Evolutionary conservation across 2,797 vertebrate genomes (phyloP).

Genomic region (Fistularia tabacaria): DNA sequence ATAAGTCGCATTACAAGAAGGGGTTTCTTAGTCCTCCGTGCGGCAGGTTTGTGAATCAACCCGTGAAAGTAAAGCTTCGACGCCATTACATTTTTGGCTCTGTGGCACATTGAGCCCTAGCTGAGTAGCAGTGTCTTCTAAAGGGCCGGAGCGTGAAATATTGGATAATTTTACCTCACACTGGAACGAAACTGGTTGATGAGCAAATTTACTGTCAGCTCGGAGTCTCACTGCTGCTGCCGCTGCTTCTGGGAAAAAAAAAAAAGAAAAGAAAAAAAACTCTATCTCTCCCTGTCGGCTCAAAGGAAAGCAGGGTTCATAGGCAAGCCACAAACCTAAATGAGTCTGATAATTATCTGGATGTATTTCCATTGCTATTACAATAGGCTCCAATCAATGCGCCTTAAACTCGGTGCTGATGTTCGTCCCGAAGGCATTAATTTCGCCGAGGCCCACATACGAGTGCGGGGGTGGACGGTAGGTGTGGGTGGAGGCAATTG

Average conservation of each 20-base stretch:
- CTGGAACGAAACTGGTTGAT: slow-evolving; percentile 64
- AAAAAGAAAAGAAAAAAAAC: neutral
- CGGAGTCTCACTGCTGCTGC: slow-evolving; percentile 29
- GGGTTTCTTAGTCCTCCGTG: neutral
- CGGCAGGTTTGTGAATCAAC: neutral
- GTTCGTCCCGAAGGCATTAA: slow-evolving; percentile 53
- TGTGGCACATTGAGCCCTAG: slow-evolving; percentile 21
- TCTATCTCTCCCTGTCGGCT: neutral
- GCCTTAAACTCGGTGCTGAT: slow-evolving; percentile 33
- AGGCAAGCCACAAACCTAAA: slow-evolving; percentile 43
- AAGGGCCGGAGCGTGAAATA: slow-evolving; percentile 61
- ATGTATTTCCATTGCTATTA: slow-evolving; percentile 63
- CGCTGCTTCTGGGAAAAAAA: slow-evolving; percentile 1
- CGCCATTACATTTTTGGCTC: slow-evolving; percentile 22
- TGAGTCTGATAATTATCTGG: slow-evolving; percentile 62
- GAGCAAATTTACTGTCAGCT: slow-evolving; percentile 62
- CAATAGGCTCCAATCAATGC: slow-evolving; percentile 58
- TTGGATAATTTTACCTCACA: slow-evolving; percentile 60
- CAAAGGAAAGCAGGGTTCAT: slow-evolving; percentile 32
- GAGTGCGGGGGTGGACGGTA: slow-evolving; percentile 51
- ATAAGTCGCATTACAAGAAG: neutral
- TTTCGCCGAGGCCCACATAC: slow-evolving; percentile 47
- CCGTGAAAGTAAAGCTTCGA: slow-evolving; percentile 20
- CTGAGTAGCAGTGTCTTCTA: slow-evolving; percentile 57
- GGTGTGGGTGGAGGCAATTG: slow-evolving; percentile 61